A percentile compares a stretch with the other conserved stretches of the same genome.
phyloP scores from a whole-genome alignment of 2,113 vertebrate genomes.

The Pampusana beccarii region DNA sequence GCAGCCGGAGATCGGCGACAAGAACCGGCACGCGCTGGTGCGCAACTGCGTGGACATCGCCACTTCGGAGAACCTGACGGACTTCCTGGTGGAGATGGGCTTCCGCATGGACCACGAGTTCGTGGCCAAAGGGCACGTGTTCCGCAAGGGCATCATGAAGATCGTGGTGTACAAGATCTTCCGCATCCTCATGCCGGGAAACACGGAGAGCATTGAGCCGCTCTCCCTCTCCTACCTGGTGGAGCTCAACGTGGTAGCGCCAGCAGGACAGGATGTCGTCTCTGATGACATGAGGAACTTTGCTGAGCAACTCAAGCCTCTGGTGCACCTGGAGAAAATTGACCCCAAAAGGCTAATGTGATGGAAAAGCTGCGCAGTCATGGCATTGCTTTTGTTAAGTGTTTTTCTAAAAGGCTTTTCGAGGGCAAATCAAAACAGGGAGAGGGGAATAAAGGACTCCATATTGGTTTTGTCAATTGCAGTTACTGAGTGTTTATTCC shows the following conservation, averaged over 20 bases:
- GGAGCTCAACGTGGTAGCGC: constrained; percentile 80
- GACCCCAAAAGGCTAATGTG: constrained; percentile 92
- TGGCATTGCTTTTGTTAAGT: background rate
- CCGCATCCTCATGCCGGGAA: constrained; percentile 90
- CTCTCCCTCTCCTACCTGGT: constrained; percentile 92
- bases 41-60: constrained; percentile 96
- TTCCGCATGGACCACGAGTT: constrained; percentile 99
- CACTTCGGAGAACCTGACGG: constrained; percentile 90
- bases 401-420: background rate
- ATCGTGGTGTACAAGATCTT: constrained; percentile 94
- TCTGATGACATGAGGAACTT: constrained; percentile 98
- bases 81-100: constrained; percentile 96
- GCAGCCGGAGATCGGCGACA: constrained; percentile 95
- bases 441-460: background rate
- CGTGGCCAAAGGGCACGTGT: constrained; percentile 91
- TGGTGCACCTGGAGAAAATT: constrained; percentile 96
- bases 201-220: constrained; percentile 92
- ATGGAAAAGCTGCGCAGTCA: background rate
- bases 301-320: constrained; percentile 93
- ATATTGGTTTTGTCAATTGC: fast-evolving
- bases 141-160: constrained; percentile 94
- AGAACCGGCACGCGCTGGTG: constrained; percentile 90
- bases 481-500: fast-evolving
- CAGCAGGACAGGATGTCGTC: constrained; percentile 75
- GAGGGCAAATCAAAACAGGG: background rate